phyloP scores from a whole-genome alignment of 2,888 invertebrate species.

The Drosophila lacicola region DNA sequence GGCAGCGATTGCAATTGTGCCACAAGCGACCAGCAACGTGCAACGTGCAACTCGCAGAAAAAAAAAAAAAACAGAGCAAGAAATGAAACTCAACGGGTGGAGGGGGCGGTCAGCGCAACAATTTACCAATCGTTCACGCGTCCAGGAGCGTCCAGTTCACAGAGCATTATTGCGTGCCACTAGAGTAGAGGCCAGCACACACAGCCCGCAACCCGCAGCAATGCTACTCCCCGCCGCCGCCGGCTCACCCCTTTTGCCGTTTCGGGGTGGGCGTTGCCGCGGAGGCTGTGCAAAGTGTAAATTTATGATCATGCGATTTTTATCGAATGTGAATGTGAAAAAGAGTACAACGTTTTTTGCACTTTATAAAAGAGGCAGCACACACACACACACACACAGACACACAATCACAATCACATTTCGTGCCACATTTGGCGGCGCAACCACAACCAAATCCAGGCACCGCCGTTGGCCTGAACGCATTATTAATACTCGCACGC shows the following conservation, averaged over 20 bases:
- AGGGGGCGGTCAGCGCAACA: slow-evolving; percentile 50
- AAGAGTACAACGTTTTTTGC: slow-evolving; percentile 80
- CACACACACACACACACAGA: slow-evolving; percentile 11
- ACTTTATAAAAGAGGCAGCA: slow-evolving; percentile 74
- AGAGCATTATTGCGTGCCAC: slow-evolving; percentile 58
- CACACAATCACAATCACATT: slow-evolving; percentile 22
- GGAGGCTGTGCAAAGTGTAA: slow-evolving; percentile 85
- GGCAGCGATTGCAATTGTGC: slow-evolving; percentile 71
- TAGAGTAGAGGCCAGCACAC: slow-evolving; percentile 3
- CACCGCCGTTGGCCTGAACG: slow-evolving; percentile 56
- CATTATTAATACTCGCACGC: slow-evolving; percentile 82
- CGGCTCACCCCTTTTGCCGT: slow-evolving; percentile 48
- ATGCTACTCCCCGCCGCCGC: slow-evolving; percentile 3
- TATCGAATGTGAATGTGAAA: slow-evolving; percentile 80
- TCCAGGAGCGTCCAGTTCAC: slow-evolving; percentile 70
- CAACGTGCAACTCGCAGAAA: slow-evolving; percentile 10
- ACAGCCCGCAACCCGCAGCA: not conserved
- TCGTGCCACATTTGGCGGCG: slow-evolving; percentile 8
- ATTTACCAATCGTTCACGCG: slow-evolving; percentile 82
- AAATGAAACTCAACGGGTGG: slow-evolving; percentile 31
- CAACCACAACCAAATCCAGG: slow-evolving; percentile 15
- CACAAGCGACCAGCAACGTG: slow-evolving; percentile 49
- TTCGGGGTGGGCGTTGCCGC: slow-evolving; percentile 78
- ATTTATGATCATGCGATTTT: slow-evolving; percentile 85
- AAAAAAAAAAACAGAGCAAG: slow-evolving; percentile 19